Percentiles rank a stretch among this genome's conserved stretches.
Evolutionary conservation across 1,140 invertebrate species (phyloP).

Genomic region (Aporrectodea caliginosa): DNA sequence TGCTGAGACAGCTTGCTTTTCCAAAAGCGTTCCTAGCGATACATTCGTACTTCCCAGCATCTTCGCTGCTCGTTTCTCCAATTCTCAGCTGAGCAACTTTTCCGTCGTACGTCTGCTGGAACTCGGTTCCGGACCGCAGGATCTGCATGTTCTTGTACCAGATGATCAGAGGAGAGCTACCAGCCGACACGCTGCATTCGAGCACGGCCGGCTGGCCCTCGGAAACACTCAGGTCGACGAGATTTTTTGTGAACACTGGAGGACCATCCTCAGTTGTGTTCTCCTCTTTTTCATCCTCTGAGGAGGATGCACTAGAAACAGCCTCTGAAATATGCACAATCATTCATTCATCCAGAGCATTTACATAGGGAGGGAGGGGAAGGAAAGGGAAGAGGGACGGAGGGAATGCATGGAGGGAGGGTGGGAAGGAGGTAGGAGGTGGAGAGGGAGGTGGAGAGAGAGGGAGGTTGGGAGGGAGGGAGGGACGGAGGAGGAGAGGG

Average conservation of each 20-base stretch:
- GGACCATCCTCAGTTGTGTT: background rate
- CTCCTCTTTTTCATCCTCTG: background rate
- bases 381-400: no score
- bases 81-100: background rate
- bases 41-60: background rate
- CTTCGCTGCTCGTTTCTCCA: background rate
- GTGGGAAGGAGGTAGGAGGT: no score
- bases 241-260: background rate
- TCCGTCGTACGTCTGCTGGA: background rate
- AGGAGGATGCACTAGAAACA: no score
- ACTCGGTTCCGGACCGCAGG: background rate
- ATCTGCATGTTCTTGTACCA: constrained; percentile 2
- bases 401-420: no score
- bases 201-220: background rate
- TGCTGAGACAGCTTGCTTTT: background rate
- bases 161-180: background rate
- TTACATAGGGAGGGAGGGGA: no score
- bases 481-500: no score
- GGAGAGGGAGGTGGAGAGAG: no score
- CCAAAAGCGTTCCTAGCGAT: background rate
- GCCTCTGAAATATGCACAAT: no score
- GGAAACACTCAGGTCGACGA: background rate
- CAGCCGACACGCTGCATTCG: background rate
- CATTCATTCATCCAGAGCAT: no score
- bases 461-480: no score